Percentiles rank a stretch among this genome's conserved stretches.
Evolutionary conservation across 2,888 invertebrate genomes (phyloP).

Genomic region (Myopa testacea): DNA sequence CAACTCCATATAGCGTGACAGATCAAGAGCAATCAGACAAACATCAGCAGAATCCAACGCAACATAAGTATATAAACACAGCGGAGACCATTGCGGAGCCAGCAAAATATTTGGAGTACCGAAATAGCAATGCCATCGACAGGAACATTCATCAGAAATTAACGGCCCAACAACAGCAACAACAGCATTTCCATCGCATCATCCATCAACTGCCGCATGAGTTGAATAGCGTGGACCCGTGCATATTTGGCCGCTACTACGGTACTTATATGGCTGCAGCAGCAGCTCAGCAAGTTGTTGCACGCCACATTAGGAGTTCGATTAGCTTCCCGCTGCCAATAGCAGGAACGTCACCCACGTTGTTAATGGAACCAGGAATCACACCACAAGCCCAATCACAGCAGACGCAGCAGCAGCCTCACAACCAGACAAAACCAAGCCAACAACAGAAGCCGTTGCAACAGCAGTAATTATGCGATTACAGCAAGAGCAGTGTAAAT

Average conservation of each 20-base stretch:
- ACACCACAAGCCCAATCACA: constrained; percentile 27
- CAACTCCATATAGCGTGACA: background rate
- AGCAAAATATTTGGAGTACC: background rate
- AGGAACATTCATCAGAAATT: background rate
- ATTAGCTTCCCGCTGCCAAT: constrained; percentile 34
- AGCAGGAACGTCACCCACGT: constrained; percentile 23
- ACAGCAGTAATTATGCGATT: background rate
- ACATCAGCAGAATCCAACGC: background rate
- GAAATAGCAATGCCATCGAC: constrained; percentile 7
- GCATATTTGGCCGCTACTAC: constrained; percentile 64
- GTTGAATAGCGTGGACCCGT: constrained; percentile 56
- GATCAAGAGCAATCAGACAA: background rate
- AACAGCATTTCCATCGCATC: constrained; percentile 43
- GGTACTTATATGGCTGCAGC: constrained; percentile 67
- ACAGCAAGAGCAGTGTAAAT: background rate
- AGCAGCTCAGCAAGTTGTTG: constrained; percentile 52
- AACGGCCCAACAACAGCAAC: constrained; percentile 22
- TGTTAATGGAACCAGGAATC: background rate
- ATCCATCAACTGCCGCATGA: constrained; percentile 54
- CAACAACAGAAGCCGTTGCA: background rate
- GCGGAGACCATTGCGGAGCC: background rate
- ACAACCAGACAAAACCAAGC: background rate
- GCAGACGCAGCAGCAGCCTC: constrained; percentile 29
- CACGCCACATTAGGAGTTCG: constrained; percentile 44
- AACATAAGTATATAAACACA: background rate